Percentiles rank a stretch among this genome's conserved stretches.
Conservation (phyloP, 1,140 invertebrate genomes). For the Ctenoplectra terminalis region DNA sequence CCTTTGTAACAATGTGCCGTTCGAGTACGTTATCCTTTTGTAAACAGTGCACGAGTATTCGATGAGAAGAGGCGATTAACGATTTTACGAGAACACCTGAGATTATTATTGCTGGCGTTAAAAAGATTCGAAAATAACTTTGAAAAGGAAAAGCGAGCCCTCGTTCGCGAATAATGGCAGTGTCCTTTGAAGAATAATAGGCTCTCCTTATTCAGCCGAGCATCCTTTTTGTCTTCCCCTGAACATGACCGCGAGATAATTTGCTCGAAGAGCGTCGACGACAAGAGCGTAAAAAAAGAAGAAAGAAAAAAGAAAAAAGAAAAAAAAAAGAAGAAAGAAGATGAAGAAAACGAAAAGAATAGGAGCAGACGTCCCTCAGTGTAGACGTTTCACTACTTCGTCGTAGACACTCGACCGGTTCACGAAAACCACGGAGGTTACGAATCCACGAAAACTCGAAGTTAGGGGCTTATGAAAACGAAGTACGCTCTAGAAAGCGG, state of each 20-base stretch:
- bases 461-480: not conserved
- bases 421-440: not conserved
- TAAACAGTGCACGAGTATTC: slow-evolving; percentile 32
- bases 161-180: not conserved
- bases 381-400: not conserved
- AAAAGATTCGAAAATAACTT: too few species aligned
- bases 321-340: too few species aligned
- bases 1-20: slow-evolving; percentile 39
- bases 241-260: not conserved
- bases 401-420: not conserved
- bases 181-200: slow-evolving; percentile 35
- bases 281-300: too few species aligned
- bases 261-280: not conserved
- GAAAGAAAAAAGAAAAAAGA: not conserved
- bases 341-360: too few species aligned
- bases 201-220: too few species aligned
- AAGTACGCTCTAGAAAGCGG: slow-evolving; percentile 54
- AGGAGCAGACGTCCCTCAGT: not conserved
- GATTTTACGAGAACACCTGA: not conserved
- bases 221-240: not conserved
- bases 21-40: slow-evolving; percentile 22
- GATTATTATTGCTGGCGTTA: not conserved
- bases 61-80: not conserved
- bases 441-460: slow-evolving; percentile 11
- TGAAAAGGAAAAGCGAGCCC: not conserved